A percentile compares a stretch with the other conserved stretches of the same genome.
These are phyloP conservation scores for Lydus trimaculatus DNA, from an alignment of 2,888 invertebrate species.

Conservation along the genomic window DNA sequence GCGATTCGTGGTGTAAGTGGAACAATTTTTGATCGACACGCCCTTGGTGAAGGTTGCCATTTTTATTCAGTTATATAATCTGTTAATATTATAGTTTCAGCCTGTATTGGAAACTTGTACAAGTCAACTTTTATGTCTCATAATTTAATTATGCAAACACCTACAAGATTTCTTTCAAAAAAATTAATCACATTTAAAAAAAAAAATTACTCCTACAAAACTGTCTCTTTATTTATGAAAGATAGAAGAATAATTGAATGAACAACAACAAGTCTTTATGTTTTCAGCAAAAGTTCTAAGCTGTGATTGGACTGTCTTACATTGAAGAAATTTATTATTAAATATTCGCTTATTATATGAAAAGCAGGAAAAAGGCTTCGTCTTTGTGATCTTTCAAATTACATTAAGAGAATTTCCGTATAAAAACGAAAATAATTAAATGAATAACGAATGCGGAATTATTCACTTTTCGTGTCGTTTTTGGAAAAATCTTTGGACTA, in stretches of 20 bases:
- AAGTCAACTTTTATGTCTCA: background rate
- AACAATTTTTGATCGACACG: constrained; percentile 30
- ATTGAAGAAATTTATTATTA: background rate
- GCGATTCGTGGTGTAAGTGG: constrained; percentile 24
- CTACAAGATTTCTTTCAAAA: background rate
- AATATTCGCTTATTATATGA: background rate
- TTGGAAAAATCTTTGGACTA: too few species aligned
- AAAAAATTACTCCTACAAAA: background rate
- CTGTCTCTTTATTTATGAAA: too few species aligned
- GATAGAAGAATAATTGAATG: background rate
- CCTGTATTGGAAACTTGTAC: too few species aligned
- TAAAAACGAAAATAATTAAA: background rate
- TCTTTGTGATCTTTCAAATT: background rate
- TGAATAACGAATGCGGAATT: too few species aligned
- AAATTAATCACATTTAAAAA: background rate
- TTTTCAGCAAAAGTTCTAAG: background rate
- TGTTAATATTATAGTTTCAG: background rate
- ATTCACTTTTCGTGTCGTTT: too few species aligned
- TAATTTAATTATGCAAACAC: background rate
- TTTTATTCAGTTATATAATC: constrained; percentile 13
- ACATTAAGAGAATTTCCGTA: background rate
- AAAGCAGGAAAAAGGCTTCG: background rate
- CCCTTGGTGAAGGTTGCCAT: constrained; percentile 28
- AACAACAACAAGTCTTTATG: background rate
- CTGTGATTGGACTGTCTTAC: background rate